phyloP scores from a whole-genome alignment of 2,113 vertebrate genomes.

The Phylloscopus trochilus region DNA sequence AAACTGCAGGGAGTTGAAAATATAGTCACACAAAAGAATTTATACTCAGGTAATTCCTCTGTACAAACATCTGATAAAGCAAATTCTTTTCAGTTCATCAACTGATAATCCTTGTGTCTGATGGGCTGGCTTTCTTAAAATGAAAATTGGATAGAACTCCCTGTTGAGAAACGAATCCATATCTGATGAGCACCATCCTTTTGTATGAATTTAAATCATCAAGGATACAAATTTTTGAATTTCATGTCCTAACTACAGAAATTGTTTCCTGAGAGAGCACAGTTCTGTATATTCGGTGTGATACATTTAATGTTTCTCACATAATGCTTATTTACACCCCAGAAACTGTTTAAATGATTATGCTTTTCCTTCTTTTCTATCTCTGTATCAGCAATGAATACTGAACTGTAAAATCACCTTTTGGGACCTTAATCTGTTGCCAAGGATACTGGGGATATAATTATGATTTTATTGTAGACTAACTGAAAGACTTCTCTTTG shows the following conservation, averaged over 20 bases:
- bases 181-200: background rate
- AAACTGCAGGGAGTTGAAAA: background rate
- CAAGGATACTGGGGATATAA: constrained; percentile 19
- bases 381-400: background rate
- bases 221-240: background rate
- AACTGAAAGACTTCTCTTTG: constrained; percentile 7
- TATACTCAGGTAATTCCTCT: background rate
- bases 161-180: background rate
- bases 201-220: background rate
- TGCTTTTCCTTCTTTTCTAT: background rate
- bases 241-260: background rate
- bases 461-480: background rate
- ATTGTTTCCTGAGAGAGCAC: background rate
- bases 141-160: background rate
- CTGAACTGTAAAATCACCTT: constrained; percentile 5
- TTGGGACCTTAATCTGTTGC: background rate
- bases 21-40: background rate
- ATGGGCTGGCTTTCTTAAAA: background rate
- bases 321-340: background rate
- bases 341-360: background rate
- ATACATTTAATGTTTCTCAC: background rate
- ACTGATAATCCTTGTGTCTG: background rate
- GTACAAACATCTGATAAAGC: background rate
- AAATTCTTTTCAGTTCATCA: background rate
- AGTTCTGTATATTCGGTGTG: background rate